Evolutionary conservation across 2,888 invertebrate genomes (phyloP).

Genomic region (Agonopterix alstromeriana): DNA sequence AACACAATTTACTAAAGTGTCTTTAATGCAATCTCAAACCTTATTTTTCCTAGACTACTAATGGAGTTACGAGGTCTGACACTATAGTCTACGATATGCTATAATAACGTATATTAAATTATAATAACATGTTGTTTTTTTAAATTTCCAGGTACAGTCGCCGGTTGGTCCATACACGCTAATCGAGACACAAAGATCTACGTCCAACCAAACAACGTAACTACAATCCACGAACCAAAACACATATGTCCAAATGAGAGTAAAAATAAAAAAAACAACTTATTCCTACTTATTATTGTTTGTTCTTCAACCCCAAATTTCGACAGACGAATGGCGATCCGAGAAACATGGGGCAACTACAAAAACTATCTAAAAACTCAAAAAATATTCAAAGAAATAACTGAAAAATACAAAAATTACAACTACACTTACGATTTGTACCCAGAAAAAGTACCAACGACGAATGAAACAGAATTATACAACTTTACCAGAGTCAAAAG

Average conservation of each 20-base stretch:
- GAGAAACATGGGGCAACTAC: slow-evolving; percentile 83
- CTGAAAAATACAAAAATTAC: slow-evolving; percentile 50
- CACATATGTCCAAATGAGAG: slow-evolving; percentile 62
- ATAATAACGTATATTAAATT: too few species aligned
- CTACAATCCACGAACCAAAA: slow-evolving; percentile 79
- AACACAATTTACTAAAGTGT: too few species aligned
- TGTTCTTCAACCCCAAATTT: slow-evolving; percentile 84
- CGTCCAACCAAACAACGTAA: slow-evolving; percentile 82
- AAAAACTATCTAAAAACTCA: slow-evolving; percentile 43
- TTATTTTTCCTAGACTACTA: too few species aligned
- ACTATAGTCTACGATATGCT: too few species aligned
- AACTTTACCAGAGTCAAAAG: slow-evolving; percentile 25
- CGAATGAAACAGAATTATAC: slow-evolving; percentile 14
- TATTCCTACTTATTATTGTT: slow-evolving; percentile 84
- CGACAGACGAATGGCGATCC: slow-evolving; percentile 79
- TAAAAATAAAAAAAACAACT: slow-evolving; percentile 35
- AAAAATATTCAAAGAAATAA: slow-evolving; percentile 36
- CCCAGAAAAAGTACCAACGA: slow-evolving; percentile 10
- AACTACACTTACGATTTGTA: slow-evolving; percentile 56
- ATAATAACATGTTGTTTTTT: neutral
- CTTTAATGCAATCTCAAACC: too few species aligned
- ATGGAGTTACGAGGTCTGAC: too few species aligned
- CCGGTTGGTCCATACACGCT: slow-evolving; percentile 85
- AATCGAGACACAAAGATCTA: slow-evolving; percentile 84
- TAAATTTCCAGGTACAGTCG: slow-evolving; percentile 60